phyloP scores from a whole-genome alignment of 2,113 vertebrate genomes.

The Indri indri region DNA sequence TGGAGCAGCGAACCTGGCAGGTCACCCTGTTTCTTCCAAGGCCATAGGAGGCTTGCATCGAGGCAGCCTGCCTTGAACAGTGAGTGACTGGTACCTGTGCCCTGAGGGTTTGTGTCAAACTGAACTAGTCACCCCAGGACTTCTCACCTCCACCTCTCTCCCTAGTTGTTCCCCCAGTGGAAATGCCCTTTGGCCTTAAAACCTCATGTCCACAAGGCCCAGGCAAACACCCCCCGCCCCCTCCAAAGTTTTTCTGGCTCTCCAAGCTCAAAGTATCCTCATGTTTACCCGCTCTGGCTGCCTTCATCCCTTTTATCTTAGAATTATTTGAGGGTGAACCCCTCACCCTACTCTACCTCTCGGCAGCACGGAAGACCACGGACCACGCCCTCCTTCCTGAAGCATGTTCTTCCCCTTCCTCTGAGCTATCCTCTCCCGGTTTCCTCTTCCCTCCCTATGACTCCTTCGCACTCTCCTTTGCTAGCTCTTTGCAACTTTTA shows the following conservation, averaged over 20 bases:
- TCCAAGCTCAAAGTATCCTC: neutral
- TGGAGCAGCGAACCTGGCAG: neutral
- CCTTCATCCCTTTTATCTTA: neutral
- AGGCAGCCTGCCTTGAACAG: neutral
- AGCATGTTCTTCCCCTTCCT: neutral
- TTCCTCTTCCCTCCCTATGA: neutral
- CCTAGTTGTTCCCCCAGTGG: neutral
- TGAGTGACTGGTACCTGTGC: neutral
- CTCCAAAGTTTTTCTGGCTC: neutral
- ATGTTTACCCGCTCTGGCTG: neutral
- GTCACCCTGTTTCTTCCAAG: neutral
- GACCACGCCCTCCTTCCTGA: neutral
- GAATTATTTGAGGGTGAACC: neutral
- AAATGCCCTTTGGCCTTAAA: neutral
- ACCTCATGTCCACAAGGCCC: neutral
- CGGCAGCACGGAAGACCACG: accelerated
- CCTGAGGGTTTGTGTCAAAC: neutral
- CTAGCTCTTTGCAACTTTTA: neutral
- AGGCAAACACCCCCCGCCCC: neutral
- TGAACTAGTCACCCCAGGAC: neutral
- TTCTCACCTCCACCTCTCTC: neutral
- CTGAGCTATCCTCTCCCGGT: neutral
- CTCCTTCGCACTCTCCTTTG: neutral
- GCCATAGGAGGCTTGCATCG: neutral
- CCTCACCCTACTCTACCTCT: neutral